A percentile compares a stretch with the other conserved stretches of the same genome.
Conservation (phyloP, 2,113 vertebrate species). For the Eublepharis macularius region DNA sequence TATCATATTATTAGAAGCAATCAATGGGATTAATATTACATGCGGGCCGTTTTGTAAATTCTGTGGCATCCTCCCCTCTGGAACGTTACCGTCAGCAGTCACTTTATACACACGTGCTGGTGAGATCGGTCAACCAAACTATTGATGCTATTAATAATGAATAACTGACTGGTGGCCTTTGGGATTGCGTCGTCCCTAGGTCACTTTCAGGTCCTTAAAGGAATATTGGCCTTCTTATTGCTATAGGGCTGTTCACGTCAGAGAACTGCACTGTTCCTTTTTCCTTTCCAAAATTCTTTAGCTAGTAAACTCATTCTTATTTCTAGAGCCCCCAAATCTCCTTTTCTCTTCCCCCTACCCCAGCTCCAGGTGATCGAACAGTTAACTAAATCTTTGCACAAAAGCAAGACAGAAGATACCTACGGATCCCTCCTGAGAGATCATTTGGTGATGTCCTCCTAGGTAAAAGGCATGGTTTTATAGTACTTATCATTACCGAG, state of each 20-base stretch:
- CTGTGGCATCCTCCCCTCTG: constrained; percentile 54
- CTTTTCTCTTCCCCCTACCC: constrained; percentile 50
- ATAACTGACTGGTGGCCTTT: constrained; percentile 75
- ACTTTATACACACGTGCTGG: constrained; percentile 68
- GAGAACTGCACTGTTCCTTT: background rate
- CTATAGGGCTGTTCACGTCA: background rate
- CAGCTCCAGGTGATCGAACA: constrained; percentile 73
- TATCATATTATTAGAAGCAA: constrained; percentile 75
- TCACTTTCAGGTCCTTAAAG: constrained; percentile 74
- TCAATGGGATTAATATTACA: constrained; percentile 81
- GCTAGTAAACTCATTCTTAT: constrained; percentile 45
- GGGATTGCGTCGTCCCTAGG: constrained; percentile 68
- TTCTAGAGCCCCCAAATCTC: constrained; percentile 37
- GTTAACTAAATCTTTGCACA: constrained; percentile 76
- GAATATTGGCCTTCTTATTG: constrained; percentile 72
- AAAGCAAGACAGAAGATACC: constrained; percentile 69
- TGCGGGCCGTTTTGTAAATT: constrained; percentile 68
- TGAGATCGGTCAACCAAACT: constrained; percentile 75
- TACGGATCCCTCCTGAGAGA: constrained; percentile 75
- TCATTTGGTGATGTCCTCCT: constrained; percentile 78
- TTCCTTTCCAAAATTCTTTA: constrained; percentile 54
- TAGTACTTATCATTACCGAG: constrained; percentile 73
- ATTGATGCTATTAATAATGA: constrained; percentile 78
- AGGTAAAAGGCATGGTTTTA: constrained; percentile 65
- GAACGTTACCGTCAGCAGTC: constrained; percentile 60